Base-by-base conservation (phyloP, 2,113 vertebrate genomes). In the Scartelaos histophorus region DNA sequence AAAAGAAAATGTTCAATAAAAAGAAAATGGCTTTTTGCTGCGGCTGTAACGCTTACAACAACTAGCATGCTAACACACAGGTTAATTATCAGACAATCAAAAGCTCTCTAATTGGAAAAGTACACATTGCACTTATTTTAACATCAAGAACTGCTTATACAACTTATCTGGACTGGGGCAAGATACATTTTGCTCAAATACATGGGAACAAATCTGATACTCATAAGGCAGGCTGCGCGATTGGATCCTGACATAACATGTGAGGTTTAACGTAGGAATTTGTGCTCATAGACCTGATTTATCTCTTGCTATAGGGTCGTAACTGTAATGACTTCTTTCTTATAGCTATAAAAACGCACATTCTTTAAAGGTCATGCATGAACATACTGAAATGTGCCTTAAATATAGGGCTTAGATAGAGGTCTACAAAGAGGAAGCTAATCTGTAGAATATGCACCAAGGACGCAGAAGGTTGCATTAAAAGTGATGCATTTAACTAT, bases 191-290 rank as follows among this genome's bases (percentile, higher is more conserved):
- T 7, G 7, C 38, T 43, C 38, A 43, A 43, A 43, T 10, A 9
- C 9, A 43, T 43, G 38, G 38, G 38, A 43, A 43, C 29, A 43
- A 43, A 43, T 43, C 7, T 7, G 38, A 43, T 43, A 11, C 38
- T 9, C 38, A 43, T 43, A 43, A 43, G 38, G 10, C 38, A 66
- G 57, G 57, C 56, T 7, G 6, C 73, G 77, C 64, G 24, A 68
- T 74, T 66, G 34, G 57, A 70, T 51, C 65, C 53, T 85, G 80
- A 80, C 75, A 73, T 81, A 15, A 58, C 70, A 51, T 83, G 64
- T 56, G 72, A 75, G 65, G 71, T 75, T 80, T 77, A 75, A 67
- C 24, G 22, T 67, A 61, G 68, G 72, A 70, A 84, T 86, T 70
- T 79, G 80, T 84, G 75, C 47, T 66, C 67, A 22, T 71, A 51